phyloP scores from a whole-genome alignment of 2,888 invertebrate species.

The Eueremaeus valkanovi region DNA sequence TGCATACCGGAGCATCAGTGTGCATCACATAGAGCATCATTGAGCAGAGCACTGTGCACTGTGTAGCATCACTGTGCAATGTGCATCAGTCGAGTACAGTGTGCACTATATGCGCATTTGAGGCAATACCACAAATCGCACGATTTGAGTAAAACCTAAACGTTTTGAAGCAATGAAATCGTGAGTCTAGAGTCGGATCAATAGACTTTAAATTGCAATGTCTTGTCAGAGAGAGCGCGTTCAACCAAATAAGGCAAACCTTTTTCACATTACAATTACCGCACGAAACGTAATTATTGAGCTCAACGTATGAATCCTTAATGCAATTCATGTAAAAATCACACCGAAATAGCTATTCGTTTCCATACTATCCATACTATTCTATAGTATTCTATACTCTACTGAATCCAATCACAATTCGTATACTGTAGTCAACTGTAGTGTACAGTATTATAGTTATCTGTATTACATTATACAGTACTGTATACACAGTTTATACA shows the following conservation, averaged over 20 bases:
- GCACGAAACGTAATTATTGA: slow-evolving; percentile 34
- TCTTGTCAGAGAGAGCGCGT: slow-evolving; percentile 27
- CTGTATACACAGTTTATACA: background rate
- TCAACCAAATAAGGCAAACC: slow-evolving; percentile 25
- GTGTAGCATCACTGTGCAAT: background rate
- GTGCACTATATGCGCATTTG: background rate
- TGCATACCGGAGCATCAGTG: too few relatives aligned
- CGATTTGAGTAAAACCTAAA: slow-evolving; percentile 32
- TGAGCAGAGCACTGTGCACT: too few relatives aligned
- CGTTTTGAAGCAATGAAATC: slow-evolving; percentile 33
- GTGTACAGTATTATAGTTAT: background rate
- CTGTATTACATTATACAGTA: too few relatives aligned
- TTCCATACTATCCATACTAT: background rate
- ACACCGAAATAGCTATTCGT: background rate
- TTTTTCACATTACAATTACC: slow-evolving; percentile 32
- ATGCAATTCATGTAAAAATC: slow-evolving; percentile 34
- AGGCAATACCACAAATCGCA: slow-evolving; percentile 12
- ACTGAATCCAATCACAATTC: background rate
- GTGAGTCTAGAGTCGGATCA: slow-evolving; percentile 32
- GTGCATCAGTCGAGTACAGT: background rate
- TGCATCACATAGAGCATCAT: too few relatives aligned
- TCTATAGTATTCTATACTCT: background rate
- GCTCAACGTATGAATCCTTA: slow-evolving; percentile 31
- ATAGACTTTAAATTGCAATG: slow-evolving; percentile 23
- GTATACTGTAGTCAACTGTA: background rate